Conservation (phyloP, 2,888 invertebrate species). For the Patella pellucida region DNA sequence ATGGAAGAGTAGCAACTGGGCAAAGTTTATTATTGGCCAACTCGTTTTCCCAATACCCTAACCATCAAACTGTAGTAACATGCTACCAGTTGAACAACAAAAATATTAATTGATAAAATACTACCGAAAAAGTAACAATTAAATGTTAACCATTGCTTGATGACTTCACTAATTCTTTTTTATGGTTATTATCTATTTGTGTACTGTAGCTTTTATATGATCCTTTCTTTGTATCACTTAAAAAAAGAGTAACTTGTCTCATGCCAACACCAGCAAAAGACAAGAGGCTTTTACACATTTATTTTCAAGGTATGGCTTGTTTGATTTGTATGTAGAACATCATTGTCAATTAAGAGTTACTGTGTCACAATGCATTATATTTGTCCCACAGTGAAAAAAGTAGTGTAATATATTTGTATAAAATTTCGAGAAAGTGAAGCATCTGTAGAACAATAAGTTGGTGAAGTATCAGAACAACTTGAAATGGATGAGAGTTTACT, state of each 20-base stretch:
- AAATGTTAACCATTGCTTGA: no score
- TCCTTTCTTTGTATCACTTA: no score
- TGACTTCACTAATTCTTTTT: no score
- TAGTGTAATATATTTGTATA: conserved; percentile 5
- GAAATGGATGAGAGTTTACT: conserved; percentile 9
- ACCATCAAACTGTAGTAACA: no score
- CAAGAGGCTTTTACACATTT: neutral
- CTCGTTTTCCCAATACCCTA: no score
- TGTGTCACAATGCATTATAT: conserved; percentile 10
- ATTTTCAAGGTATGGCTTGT: conserved; percentile 10
- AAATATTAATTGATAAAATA: no score
- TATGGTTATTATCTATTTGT: no score
- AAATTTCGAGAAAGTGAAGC: neutral
- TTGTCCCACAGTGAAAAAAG: neutral
- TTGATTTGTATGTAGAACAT: conserved; percentile 8
- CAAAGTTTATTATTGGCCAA: no score
- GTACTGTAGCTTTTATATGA: no score
- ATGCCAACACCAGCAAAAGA: neutral
- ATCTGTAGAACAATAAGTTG: neutral
- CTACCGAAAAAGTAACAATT: no score
- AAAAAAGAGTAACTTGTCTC: neutral
- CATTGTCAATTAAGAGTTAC: conserved; percentile 10
- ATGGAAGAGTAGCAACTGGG: no score
- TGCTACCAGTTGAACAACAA: no score
- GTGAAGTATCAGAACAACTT: neutral